Evolutionary conservation across 2,797 vertebrate genomes (phyloP), one percentile per base, ranked within the genome.

Genomic region (Varecia variegata): DNA sequence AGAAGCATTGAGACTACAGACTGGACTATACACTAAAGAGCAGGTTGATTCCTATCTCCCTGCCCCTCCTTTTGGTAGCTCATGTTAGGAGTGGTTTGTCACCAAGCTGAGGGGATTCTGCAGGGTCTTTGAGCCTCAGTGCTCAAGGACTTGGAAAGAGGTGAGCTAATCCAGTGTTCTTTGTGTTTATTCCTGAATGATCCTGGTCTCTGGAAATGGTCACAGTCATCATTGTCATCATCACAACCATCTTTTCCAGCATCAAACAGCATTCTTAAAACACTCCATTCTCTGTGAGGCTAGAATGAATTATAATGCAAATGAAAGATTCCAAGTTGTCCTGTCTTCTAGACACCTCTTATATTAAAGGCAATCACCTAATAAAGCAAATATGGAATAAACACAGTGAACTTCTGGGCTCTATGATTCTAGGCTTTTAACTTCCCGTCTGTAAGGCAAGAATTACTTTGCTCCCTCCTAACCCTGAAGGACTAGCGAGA

Each of bases 401-500:
- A 80, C 77, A 60, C 15, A 20, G 27, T 30, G 87, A 93, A 67
- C 47, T 80, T 80, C 62, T 43, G 56, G 30, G 71, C n/a, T 86
- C 92, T 52, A 20, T 0, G 35, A 60, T 52, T 18, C 58, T 32
- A 18, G 6, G 45, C 27, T 92, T 86, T 38, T 35, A 60, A 35
- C 58, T 38, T 91, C 43, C 68, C 38, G 9, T 95, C n/a, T 56
- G 38, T 83, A 68, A 87, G 47, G 87, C 35, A 76, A 70, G 45
- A 80, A 62, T 89, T 56, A 32, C 47, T 43, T 5, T 73, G n/a
- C 60, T 76, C 30, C 43, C 38, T 83, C 52, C 47, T 30, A 30
- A 15, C 65, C 87, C 87, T 62, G 21, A 70, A 93, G 84, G 58
- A 18, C 71, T 32, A 68, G 9, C 77, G 93, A 90, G 73, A 95